These are phyloP conservation scores for Frankliniella fusca DNA, from an alignment of 2,888 invertebrate genomes.

Conservation along the genomic window DNA sequence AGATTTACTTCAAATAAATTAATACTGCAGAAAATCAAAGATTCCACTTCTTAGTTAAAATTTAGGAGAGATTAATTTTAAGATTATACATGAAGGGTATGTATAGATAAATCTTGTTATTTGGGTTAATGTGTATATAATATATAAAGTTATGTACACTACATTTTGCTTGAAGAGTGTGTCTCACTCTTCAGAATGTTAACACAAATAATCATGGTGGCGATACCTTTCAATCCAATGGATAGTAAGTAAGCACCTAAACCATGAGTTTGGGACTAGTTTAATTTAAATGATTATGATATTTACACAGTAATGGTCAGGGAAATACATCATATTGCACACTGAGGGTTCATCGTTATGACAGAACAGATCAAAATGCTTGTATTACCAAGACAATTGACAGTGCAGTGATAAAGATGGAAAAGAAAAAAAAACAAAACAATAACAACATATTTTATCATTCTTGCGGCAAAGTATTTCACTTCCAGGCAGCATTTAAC, in stretches of 20 bases:
- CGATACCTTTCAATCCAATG: too few species aligned
- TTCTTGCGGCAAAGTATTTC: too few species aligned
- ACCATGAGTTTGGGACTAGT: background rate
- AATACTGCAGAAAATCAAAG: conserved; percentile 9
- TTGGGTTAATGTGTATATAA: background rate
- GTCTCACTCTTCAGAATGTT: too few species aligned
- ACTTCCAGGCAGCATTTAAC: too few species aligned
- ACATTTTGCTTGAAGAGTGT: too few species aligned
- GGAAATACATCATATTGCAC: too few species aligned
- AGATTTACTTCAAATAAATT: conserved; percentile 17
- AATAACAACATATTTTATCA: too few species aligned
- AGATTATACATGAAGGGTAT: conserved; percentile 5
- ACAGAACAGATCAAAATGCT: background rate
- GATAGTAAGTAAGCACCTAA: too few species aligned
- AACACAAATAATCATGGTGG: too few species aligned
- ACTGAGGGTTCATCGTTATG: background rate
- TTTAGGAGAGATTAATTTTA: background rate
- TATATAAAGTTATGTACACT: background rate
- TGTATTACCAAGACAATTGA: background rate
- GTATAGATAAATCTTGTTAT: background rate
- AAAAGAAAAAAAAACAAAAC: too few species aligned
- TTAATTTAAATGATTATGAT: background rate
- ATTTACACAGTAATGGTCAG: too few species aligned
- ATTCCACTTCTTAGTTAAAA: background rate
- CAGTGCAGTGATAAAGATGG: too few species aligned